phyloP scores from a whole-genome alignment of 2,888 invertebrate species.

The Melikaiella ostensackeni region DNA sequence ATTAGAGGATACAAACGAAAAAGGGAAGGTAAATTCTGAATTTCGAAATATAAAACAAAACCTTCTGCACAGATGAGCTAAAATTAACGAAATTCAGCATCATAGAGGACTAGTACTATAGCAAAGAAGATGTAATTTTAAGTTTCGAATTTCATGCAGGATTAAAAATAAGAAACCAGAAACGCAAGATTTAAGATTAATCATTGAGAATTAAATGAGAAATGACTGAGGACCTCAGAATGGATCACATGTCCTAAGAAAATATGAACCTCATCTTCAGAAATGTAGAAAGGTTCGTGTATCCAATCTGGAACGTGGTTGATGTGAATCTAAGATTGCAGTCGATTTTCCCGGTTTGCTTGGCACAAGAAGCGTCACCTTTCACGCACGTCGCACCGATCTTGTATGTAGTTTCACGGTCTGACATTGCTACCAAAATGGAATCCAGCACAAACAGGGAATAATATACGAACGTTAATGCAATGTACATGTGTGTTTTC shows the following conservation, averaged over 20 bases:
- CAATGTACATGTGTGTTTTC: not conserved
- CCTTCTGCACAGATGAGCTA: no score
- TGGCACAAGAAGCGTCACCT: conserved; percentile 54
- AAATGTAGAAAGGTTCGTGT: not conserved
- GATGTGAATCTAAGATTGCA: conserved; percentile 9
- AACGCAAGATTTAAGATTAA: no score
- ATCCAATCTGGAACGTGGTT: conserved; percentile 10
- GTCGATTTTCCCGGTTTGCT: not conserved
- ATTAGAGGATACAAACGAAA: no score
- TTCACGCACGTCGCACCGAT: conserved; percentile 60
- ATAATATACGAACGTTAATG: not conserved
- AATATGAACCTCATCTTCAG: not conserved
- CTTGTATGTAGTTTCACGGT: conserved; percentile 52
- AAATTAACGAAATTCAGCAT: no score
- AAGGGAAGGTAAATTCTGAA: no score
- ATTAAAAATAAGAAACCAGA: no score
- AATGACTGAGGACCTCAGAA: not conserved
- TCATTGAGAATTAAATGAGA: no score
- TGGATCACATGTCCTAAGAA: not conserved
- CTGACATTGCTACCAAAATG: conserved; percentile 50
- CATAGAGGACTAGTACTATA: no score
- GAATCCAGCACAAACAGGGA: conserved; percentile 38
- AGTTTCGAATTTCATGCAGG: no score
- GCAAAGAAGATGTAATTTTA: no score
- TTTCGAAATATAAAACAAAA: no score